Evolutionary conservation across 2,797 vertebrate genomes (phyloP).

Genomic region (Remorina albescens): DNA sequence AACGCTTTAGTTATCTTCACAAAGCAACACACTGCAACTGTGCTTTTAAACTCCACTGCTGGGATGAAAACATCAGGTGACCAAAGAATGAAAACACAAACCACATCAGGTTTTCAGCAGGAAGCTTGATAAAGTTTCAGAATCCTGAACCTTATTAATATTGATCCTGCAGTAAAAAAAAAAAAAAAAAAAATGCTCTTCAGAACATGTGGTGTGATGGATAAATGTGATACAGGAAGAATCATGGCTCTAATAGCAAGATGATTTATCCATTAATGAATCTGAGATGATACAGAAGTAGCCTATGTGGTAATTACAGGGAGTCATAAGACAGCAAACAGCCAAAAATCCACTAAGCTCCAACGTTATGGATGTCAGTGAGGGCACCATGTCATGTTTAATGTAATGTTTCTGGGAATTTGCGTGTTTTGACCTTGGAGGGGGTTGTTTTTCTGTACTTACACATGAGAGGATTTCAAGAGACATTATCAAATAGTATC

Average conservation of each 20-base stretch:
- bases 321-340: not conserved
- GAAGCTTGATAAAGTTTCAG: slow-evolving; percentile 1
- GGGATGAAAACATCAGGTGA: not conserved
- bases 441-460: not conserved
- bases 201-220: not conserved
- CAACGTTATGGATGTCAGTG: not conserved
- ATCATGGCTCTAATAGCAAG: not conserved
- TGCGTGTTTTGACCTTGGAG: not conserved
- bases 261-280: not conserved
- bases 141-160: slow-evolving; percentile 7
- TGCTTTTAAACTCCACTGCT: not conserved
- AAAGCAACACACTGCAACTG: not conserved
- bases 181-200: not conserved
- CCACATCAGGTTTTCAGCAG: not conserved
- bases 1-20: slow-evolving; percentile 19
- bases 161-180: slow-evolving; percentile 14
- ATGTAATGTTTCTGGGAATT: not conserved
- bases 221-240: not conserved
- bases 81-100: not conserved
- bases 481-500: not conserved
- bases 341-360: not conserved
- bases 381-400: not conserved
- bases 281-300: slow-evolving; percentile 1
- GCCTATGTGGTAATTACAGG: not conserved
- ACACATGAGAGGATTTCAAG: not conserved